Evolutionary conservation across 2,113 vertebrate species (phyloP).

Genomic region (Zingel zingel): DNA sequence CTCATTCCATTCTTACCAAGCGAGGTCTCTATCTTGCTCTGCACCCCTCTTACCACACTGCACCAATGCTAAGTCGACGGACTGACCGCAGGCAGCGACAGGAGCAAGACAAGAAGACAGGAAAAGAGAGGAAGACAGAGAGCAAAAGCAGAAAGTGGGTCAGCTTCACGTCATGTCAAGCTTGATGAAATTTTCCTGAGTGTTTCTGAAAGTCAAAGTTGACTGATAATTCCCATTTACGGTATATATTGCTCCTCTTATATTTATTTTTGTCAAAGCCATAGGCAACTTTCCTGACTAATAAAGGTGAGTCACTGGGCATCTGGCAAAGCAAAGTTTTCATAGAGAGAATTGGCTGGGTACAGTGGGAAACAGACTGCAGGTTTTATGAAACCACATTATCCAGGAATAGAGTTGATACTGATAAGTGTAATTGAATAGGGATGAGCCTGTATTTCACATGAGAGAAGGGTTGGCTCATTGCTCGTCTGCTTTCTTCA

Average conservation of each 20-base stretch:
- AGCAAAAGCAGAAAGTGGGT: slow-evolving; percentile 66
- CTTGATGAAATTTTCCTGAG: slow-evolving; percentile 59
- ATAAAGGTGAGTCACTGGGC: slow-evolving; percentile 60
- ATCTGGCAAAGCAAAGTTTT: slow-evolving; percentile 50
- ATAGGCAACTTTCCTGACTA: slow-evolving; percentile 43
- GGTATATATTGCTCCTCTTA: slow-evolving; percentile 3
- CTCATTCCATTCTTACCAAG: slow-evolving; percentile 43
- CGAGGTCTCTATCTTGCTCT: slow-evolving; percentile 15
- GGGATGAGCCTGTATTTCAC: slow-evolving; percentile 35
- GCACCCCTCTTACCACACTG: slow-evolving; percentile 21
- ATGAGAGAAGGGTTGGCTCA: slow-evolving; percentile 7
- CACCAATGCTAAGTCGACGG: slow-evolving; percentile 56
- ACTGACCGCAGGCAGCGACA: slow-evolving; percentile 62
- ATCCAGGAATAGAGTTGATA: slow-evolving; percentile 56
- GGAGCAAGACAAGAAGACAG: slow-evolving; percentile 54
- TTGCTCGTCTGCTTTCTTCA: slow-evolving; percentile 28
- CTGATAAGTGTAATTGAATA: slow-evolving; percentile 53
- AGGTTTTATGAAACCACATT: slow-evolving; percentile 44
- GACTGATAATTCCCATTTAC: slow-evolving; percentile 57
- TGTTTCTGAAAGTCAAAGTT: slow-evolving; percentile 61
- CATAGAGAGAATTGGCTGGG: slow-evolving; percentile 25
- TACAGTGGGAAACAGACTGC: slow-evolving; percentile 27
- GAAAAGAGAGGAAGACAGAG: slow-evolving; percentile 31
- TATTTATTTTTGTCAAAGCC: slow-evolving; percentile 59
- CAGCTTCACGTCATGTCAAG: slow-evolving; percentile 70